Evolutionary conservation across 2,888 invertebrate species (phyloP).

Genomic region (Pseudococcus jackbeardsleyi): DNA sequence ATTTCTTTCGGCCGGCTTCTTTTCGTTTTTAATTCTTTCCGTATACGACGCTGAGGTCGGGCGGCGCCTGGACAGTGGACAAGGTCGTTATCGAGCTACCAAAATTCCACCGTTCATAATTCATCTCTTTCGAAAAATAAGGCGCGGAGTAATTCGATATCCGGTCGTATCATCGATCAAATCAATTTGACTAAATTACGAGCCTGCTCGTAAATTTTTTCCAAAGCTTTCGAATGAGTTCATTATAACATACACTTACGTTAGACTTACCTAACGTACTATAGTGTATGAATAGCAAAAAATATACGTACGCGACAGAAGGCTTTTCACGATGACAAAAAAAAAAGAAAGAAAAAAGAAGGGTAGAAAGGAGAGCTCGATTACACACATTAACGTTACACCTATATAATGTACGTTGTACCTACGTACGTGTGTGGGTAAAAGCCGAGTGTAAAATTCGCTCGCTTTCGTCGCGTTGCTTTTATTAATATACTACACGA

Average conservation of each 20-base stretch:
- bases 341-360: neutral
- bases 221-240: neutral
- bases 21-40: neutral
- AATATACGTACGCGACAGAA: neutral
- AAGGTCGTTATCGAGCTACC: neutral
- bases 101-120: too few species aligned
- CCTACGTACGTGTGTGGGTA: neutral
- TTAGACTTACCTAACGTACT: too few species aligned
- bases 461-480: slow-evolving; percentile 1
- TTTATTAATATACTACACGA: slow-evolving; percentile 39
- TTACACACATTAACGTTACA: slow-evolving; percentile 15
- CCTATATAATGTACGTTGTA: too few species aligned
- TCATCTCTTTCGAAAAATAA: too few species aligned
- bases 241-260: neutral
- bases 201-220: neutral
- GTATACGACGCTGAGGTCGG: neutral
- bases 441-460: slow-evolving; percentile 26
- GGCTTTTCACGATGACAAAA: neutral
- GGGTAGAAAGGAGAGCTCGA: neutral
- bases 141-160: neutral
- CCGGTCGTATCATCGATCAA: neutral
- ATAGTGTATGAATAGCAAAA: neutral
- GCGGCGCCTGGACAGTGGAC: neutral
- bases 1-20: neutral
- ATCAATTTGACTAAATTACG: neutral